A percentile compares a stretch with the other conserved stretches of the same genome.
These are phyloP conservation scores for Hecatera dysodea DNA, from an alignment of 2,888 invertebrate genomes.

Conservation along the genomic window DNA sequence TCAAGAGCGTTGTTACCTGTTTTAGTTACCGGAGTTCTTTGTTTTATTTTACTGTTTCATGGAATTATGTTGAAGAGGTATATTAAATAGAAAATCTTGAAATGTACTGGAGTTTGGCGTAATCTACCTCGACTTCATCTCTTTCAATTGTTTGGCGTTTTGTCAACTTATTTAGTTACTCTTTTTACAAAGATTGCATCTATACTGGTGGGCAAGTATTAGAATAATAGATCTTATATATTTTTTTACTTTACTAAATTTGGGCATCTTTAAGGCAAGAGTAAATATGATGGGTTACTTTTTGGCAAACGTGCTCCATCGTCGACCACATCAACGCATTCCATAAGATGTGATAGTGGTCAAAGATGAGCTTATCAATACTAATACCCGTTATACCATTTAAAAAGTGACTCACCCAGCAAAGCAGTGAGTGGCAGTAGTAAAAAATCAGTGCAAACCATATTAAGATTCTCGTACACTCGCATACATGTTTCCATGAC, in stretches of 20 bases:
- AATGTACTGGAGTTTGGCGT: not conserved
- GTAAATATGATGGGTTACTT: not conserved
- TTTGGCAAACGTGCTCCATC: no score
- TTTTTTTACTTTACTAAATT: no score
- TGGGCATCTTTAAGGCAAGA: not conserved
- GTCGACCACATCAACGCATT: no score
- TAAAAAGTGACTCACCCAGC: no score
- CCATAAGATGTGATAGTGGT: no score
- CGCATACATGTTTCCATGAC: no score
- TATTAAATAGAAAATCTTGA: not conserved
- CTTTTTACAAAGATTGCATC: not conserved
- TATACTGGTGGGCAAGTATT: no score
- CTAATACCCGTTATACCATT: no score
- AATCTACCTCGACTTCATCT: not conserved
- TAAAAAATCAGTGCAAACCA: no score
- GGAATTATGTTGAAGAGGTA: conserved; percentile 7
- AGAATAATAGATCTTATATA: no score
- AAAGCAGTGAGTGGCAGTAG: no score
- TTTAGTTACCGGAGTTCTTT: conserved; percentile 29
- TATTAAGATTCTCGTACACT: not conserved
- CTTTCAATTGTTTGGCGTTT: not conserved
- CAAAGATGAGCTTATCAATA: no score
- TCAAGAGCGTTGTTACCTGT: conserved; percentile 27
- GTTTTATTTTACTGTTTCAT: conserved; percentile 23
- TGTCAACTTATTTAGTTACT: not conserved